Percentiles rank a stretch among this genome's conserved stretches.
Evolutionary conservation across 2,113 vertebrate genomes (phyloP).

Genomic region (Marcusenius ussheri): DNA sequence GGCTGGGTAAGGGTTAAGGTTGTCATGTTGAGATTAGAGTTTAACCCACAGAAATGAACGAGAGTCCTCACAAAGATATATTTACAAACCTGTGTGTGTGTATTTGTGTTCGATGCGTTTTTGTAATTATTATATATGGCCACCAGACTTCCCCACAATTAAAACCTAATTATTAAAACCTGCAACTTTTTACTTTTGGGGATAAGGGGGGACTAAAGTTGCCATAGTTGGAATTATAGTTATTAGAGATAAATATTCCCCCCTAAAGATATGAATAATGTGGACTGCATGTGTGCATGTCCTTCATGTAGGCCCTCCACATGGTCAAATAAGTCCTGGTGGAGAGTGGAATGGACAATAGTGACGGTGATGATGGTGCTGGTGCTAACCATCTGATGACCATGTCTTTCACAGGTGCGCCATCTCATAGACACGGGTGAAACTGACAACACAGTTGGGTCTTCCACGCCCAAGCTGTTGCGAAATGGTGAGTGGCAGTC

Average conservation of each 20-base stretch:
- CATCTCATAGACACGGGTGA: constrained; percentile 86
- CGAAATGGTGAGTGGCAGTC: constrained; percentile 62
- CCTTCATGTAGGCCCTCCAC: background rate
- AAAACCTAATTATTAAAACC: no score
- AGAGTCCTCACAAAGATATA: no score
- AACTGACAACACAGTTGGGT: constrained; percentile 57
- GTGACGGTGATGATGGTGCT: background rate
- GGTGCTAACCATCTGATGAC: background rate
- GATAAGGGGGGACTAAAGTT: background rate
- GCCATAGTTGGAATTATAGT: background rate
- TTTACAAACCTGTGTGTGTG: no score
- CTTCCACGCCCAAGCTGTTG: constrained; percentile 63
- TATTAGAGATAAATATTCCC: background rate
- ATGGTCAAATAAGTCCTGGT: background rate
- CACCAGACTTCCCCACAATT: no score
- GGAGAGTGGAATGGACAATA: no score
- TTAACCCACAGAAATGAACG: no score
- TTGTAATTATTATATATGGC: no score
- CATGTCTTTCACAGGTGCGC: constrained; percentile 64
- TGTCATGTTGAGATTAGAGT: background rate
- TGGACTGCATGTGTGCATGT: background rate
- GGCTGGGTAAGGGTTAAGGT: background rate
- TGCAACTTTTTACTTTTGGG: no score
- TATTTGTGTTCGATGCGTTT: no score
- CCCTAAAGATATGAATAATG: background rate